phyloP scores from a whole-genome alignment of 2,113 vertebrate species.

The Microtus montanus region DNA sequence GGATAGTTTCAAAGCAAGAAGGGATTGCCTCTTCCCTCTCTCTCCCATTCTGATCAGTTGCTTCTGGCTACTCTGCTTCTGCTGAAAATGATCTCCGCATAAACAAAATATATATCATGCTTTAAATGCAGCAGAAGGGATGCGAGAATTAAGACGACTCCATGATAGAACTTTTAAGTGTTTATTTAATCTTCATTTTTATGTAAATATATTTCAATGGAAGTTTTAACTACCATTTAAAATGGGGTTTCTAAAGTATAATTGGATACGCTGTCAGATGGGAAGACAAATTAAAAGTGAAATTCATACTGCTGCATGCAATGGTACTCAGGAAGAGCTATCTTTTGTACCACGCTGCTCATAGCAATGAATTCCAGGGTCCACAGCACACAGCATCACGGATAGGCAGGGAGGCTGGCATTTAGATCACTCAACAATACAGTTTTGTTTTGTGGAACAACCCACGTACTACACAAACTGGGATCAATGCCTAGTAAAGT shows the following conservation, averaged over 20 bases:
- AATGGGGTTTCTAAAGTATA: slow-evolving; percentile 86
- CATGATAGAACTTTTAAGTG: slow-evolving; percentile 82
- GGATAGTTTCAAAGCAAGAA: slow-evolving; percentile 68
- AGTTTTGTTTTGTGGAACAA: slow-evolving; percentile 77
- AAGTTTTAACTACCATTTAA: slow-evolving; percentile 81
- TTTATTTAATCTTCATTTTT: slow-evolving; percentile 86
- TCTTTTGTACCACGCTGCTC: slow-evolving; percentile 79
- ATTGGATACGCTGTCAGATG: slow-evolving; percentile 84
- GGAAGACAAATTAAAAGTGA: slow-evolving; percentile 86
- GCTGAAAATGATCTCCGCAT: slow-evolving; percentile 72
- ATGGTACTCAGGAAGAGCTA: slow-evolving; percentile 72
- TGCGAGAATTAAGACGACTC: slow-evolving; percentile 81
- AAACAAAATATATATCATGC: slow-evolving; percentile 75
- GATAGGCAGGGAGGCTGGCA: slow-evolving; percentile 71
- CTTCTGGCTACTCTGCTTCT: slow-evolving; percentile 61
- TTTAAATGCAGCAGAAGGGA: slow-evolving; percentile 75
- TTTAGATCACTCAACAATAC: slow-evolving; percentile 82
- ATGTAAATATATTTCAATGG: slow-evolving; percentile 84
- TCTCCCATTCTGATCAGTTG: slow-evolving; percentile 66
- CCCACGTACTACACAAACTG: slow-evolving; percentile 68
- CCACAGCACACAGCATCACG: slow-evolving; percentile 75
- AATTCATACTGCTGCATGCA: slow-evolving; percentile 80
- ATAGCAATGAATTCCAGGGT: slow-evolving; percentile 78
- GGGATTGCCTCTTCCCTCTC: slow-evolving; percentile 62
- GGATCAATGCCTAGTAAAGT: slow-evolving; percentile 72